Evolutionary conservation across 2,797 vertebrate genomes (phyloP), one percentile per base, ranked within the genome.

Genomic region (Acipenser oxyrinchus): DNA sequence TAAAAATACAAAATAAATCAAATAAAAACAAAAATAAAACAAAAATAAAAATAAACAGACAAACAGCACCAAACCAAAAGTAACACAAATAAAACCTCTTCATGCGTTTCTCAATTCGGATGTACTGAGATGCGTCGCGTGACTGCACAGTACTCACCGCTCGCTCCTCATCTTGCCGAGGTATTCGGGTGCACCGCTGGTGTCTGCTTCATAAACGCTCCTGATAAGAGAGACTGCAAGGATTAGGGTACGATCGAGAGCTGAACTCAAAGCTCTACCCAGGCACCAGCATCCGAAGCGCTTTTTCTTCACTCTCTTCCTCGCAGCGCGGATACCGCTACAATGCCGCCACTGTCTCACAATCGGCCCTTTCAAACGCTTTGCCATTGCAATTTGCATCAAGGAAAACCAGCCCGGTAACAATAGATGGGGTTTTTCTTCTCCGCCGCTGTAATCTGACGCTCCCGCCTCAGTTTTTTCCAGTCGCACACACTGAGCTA

Each of bases 391-490:
- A 59, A 65, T 59, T 67, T 15, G 65, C 67, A 70, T 65, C 69
- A 63, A n/a, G 52, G 66, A 64, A 63, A 65, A 58, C 71, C 63
- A 60, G 48, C 15, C 48, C 23, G 65, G 62, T 65, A 71, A 69
- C 49, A 70, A 37, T 52, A 65, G 65, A 66, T 53, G 51, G 37
- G 63, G 64, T 58, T 71, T 65, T 69, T 67, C 69, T 72, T 60
- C 70, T 68, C 58, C 58, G 66, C 58, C 60, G 51, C 64, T 60
- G 69, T 66, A 74, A 70, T 48, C 55, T 64, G 71, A 70, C 70
- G 69, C 70, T 57, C 66, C 69, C 66, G 68, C 62, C 48, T 51
- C 53, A 58, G 67, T 68, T 61, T 68, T 67, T 67, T 71, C 49
- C 66, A 66, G 70, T 66, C 69, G 63, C 66, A 66, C 9, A 49